Evolutionary conservation across 2,797 vertebrate genomes (phyloP), one percentile per base, ranked within the genome.

Genomic region (Garrulus glandarius): DNA sequence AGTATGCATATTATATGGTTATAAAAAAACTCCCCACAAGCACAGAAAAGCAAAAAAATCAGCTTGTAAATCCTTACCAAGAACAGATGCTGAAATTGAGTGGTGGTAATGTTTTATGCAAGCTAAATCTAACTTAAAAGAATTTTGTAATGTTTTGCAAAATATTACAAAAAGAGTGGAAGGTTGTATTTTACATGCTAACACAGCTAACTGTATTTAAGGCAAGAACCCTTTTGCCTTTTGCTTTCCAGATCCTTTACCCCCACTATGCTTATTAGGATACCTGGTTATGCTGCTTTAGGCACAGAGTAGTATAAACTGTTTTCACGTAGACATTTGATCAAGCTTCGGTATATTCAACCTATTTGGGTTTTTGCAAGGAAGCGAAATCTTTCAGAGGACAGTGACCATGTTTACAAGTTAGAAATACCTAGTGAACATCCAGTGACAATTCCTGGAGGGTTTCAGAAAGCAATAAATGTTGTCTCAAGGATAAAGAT

Each of bases 401-500:
- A 92, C 82, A 92, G 59, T 63, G 89, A 88, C 77, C 50, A 76
- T 90, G 94, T 94, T 96, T 94, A 95, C 92, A 94, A 95, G 85
- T 92, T 72, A 92, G 76, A 60, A 96, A 93, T 95, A 81, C 32
- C 89, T 91, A 71, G 72, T 81, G 91, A 94, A 91, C 91, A 96
- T 93, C 63, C 76, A 92, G 70, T 84, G 87, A 97, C 95, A 96
- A 96, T 96, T 97, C 95, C 96, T 96, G 79, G 76, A 96, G 95
- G 96, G 94, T 90, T 96, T 95, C 92, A 90, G 86, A 96, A 96
- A 96, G 95, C 84, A 97, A 97, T 97, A 96, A 97, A 92, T 93
- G 92, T 94, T 97, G 95, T 96, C 95, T 96, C 92, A 96, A 92
- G 95, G 87, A 96, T 97, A 96, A 93, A 97, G 96, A 96, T 96